Percentiles rank a stretch among this genome's conserved stretches.
phyloP scores from a whole-genome alignment of 2,888 invertebrate species.

The Leptothorax acervorum region DNA sequence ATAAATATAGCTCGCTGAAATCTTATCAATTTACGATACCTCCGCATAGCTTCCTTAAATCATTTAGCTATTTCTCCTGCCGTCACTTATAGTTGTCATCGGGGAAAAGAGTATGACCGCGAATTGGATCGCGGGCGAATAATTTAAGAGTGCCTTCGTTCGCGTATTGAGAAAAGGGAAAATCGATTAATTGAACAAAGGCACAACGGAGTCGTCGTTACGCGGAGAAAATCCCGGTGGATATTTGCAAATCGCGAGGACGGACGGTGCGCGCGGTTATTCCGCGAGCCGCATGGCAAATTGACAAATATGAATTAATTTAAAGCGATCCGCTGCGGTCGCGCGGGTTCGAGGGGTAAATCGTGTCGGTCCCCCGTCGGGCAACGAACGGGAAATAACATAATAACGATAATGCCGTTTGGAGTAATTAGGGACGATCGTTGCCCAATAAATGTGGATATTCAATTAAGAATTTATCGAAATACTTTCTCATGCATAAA shows the following conservation, averaged over 20 bases:
- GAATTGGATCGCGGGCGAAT: conserved; percentile 17
- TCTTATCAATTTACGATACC: background rate
- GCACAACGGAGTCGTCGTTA: too few species aligned
- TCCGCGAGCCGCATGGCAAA: background rate
- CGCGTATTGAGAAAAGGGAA: background rate
- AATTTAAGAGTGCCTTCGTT: conserved; percentile 10
- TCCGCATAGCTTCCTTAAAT: conserved; percentile 2
- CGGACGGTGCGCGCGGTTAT: background rate
- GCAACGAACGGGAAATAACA: conserved; percentile 25
- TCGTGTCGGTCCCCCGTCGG: background rate
- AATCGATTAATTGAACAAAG: conserved; percentile 27
- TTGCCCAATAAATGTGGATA: conserved; percentile 7
- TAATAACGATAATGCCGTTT: conserved; percentile 37
- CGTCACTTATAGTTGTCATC: conserved; percentile 14
- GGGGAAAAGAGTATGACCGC: background rate
- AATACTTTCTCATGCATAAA: conserved; percentile 43
- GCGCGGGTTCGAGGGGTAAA: background rate
- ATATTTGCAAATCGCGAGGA: background rate
- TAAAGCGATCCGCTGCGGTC: conserved; percentile 35
- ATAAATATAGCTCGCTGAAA: background rate
- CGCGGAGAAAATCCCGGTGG: background rate
- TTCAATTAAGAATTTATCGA: conserved; percentile 46
- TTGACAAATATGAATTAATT: conserved; percentile 51
- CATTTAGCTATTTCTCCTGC: conserved; percentile 11
- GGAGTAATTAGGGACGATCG: conserved; percentile 37